Conservation (phyloP, 2,797 vertebrate species). For the Dicrostonyx torquatus region DNA sequence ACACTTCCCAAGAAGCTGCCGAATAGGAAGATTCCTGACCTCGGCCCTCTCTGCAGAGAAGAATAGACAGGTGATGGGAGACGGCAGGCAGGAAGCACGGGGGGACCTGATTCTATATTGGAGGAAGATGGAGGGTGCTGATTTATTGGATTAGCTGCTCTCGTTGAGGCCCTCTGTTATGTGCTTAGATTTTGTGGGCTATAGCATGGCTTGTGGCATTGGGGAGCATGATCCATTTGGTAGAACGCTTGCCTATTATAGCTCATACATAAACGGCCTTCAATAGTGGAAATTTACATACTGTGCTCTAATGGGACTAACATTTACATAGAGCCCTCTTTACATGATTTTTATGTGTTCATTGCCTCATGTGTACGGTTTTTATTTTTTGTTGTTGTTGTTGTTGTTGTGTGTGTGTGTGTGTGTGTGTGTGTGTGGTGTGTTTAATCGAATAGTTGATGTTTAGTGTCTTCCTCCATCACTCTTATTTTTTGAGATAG, state of each 20-base stretch:
- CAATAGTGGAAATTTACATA: neutral
- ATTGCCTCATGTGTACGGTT: neutral
- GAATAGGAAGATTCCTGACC: conserved; percentile 1
- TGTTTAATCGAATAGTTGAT: neutral
- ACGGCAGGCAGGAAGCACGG: neutral
- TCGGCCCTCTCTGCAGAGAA: neutral
- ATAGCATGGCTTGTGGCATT: neutral
- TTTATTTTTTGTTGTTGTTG: neutral
- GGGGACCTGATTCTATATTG: neutral
- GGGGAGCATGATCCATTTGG: neutral
- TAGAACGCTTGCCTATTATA: neutral
- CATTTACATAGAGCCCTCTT: neutral
- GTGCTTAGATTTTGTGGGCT: neutral
- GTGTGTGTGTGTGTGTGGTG: neutral
- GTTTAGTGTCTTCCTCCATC: neutral
- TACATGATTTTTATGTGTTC: neutral
- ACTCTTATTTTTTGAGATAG: neutral
- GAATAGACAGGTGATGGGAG: neutral
- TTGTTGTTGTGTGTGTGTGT: neutral
- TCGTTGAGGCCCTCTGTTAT: neutral
- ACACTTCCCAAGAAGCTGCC: conserved; percentile 2
- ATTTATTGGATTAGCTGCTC: neutral
- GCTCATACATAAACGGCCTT: neutral
- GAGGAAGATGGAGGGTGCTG: neutral
- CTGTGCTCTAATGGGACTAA: neutral